These are phyloP conservation scores for Dallia pectoralis DNA, from an alignment of 2,797 vertebrate genomes.

Conservation along the genomic window DNA sequence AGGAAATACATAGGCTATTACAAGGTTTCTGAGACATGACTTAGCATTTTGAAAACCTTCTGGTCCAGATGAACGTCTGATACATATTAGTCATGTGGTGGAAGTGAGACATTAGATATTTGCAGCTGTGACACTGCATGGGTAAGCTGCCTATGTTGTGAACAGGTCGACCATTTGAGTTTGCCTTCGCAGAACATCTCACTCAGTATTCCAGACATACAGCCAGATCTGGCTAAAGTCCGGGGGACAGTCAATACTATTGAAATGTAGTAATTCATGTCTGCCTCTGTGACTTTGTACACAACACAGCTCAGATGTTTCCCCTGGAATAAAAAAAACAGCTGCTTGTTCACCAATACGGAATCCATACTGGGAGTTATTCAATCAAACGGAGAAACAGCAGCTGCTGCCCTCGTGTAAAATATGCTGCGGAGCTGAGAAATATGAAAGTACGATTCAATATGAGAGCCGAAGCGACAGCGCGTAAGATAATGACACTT, in stretches of 20 bases:
- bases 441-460: constrained; percentile 66
- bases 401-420: constrained; percentile 38
- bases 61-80: neutral
- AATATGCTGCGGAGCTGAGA: constrained; percentile 39
- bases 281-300: constrained; percentile 56
- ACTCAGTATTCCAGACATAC: constrained; percentile 67
- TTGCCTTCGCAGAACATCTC: constrained; percentile 23
- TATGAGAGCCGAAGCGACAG: constrained; percentile 40
- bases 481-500: constrained; percentile 62
- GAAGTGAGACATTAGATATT: constrained; percentile 43
- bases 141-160: constrained; percentile 20
- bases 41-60: constrained; percentile 23
- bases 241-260: constrained; percentile 74
- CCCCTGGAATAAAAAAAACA: constrained; percentile 76
- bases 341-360: constrained; percentile 42
- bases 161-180: neutral
- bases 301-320: constrained; percentile 64
- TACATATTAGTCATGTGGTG: constrained; percentile 7
- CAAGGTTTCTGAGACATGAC: constrained; percentile 24
- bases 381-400: constrained; percentile 55
- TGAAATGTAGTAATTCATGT: constrained; percentile 77
- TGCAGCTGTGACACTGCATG: constrained; percentile 23
- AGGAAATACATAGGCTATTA: constrained; percentile 18
- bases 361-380: constrained; percentile 67
- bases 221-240: constrained; percentile 56